Conservation (phyloP, 2,113 vertebrate genomes). For the Brachypteracias leptosomus region DNA sequence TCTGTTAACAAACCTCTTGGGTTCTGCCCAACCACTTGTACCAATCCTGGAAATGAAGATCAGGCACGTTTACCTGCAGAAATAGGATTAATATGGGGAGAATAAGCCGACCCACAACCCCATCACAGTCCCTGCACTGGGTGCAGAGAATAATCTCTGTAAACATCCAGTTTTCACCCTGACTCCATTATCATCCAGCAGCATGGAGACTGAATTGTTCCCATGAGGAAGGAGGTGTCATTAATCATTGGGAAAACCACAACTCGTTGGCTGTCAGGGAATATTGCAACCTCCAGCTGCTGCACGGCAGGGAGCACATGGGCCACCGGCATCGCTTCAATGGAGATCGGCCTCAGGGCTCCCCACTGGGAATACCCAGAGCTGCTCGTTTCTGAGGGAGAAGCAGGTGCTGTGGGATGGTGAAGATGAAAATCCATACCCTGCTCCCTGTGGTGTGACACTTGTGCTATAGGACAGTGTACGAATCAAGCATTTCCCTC, state of each 20-base stretch:
- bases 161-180: not conserved
- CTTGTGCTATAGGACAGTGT: not conserved
- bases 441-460: not conserved
- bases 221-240: not conserved
- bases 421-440: not conserved
- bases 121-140: not conserved
- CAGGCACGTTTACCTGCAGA: not conserved
- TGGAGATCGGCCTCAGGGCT: not conserved
- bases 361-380: fast-evolving
- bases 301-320: not conserved
- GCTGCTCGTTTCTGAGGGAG: not conserved
- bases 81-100: not conserved
- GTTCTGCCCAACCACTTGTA: not conserved
- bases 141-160: not conserved
- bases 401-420: not conserved
- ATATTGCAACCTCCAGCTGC: conserved; percentile 35
- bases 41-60: not conserved
- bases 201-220: not conserved
- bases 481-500: not conserved
- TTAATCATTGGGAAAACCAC: conserved; percentile 34
- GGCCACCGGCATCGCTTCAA: not conserved
- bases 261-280: conserved; percentile 3
- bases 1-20: not conserved
- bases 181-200: not conserved
- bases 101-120: not conserved